These are phyloP conservation scores for Parapristionchus giblindavisi DNA, from an alignment of 2,888 invertebrate genomes.

Conservation along the genomic window DNA sequence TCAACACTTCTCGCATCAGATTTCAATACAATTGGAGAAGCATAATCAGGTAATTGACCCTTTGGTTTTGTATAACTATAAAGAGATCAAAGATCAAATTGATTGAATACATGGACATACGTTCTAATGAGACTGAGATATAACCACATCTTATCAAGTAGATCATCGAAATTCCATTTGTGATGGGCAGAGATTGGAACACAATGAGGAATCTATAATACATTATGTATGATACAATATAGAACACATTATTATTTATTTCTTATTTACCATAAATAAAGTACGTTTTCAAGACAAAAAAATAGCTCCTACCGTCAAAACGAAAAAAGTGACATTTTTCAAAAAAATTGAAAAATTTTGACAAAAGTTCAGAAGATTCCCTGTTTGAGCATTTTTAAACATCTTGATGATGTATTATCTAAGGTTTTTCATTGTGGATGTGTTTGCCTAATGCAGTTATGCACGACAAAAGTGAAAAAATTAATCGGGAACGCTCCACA, in stretches of 20 bases:
- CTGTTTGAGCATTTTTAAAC: no score
- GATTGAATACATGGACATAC: constrained; percentile 75
- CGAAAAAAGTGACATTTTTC: background rate
- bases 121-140: constrained; percentile 92
- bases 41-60: constrained; percentile 97
- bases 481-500: no score
- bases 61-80: constrained; percentile 95
- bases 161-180: constrained; percentile 98
- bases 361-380: background rate
- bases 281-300: background rate
- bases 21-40: constrained; percentile 92
- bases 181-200: constrained; percentile 99
- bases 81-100: constrained; percentile 18
- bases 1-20: constrained; percentile 87
- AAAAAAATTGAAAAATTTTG: background rate
- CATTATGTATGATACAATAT: no score
- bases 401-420: no score
- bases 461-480: no score
- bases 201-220: constrained; percentile 93
- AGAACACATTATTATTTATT: no score
- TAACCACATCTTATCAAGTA: constrained; percentile 88
- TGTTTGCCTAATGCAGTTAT: no score
- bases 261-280: background rate
- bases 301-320: background rate
- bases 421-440: no score